Evolutionary conservation across 92 coral and sea anemone genomes (phyloP).

Genomic region (Porites evermanni): DNA sequence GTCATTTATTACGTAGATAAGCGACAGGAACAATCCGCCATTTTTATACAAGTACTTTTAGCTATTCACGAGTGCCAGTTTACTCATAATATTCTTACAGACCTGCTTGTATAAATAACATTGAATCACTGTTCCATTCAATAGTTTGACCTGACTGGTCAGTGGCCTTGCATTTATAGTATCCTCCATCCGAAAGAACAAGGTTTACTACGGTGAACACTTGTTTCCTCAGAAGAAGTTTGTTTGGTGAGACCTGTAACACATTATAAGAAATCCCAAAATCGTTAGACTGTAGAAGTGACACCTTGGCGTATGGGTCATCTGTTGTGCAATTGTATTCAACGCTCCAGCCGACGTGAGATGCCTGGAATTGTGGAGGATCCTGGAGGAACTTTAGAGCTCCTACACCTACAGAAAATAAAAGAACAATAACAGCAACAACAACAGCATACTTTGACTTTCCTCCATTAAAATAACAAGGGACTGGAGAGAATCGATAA

Average conservation of each 20-base stretch:
- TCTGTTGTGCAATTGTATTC: slow-evolving; percentile 17
- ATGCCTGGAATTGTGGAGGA: not conserved
- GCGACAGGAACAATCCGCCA: no score
- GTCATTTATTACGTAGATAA: no score
- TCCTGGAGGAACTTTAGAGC: not conserved
- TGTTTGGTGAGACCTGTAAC: not conserved
- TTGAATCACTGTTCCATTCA: not conserved
- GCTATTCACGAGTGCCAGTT: no score
- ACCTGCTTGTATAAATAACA: not conserved
- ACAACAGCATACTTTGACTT: no score
- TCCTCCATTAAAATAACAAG: no score
- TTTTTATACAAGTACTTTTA: no score
- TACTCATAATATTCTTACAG: not conserved
- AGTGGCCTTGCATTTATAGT: slow-evolving; percentile 48
- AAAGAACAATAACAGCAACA: no score
- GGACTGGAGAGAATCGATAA: no score
- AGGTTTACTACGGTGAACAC: slow-evolving; percentile 42
- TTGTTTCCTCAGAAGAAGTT: slow-evolving; percentile 41
- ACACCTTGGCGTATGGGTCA: not conserved
- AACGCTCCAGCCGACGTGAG: not conserved
- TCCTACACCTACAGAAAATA: not conserved
- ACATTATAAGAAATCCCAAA: not conserved
- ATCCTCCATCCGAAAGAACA: slow-evolving; percentile 36
- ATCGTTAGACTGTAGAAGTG: not conserved
- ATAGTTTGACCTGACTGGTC: slow-evolving; percentile 12